Conservation (phyloP, 2,888 invertebrate genomes). For the Dorcus parallelipipedus region DNA sequence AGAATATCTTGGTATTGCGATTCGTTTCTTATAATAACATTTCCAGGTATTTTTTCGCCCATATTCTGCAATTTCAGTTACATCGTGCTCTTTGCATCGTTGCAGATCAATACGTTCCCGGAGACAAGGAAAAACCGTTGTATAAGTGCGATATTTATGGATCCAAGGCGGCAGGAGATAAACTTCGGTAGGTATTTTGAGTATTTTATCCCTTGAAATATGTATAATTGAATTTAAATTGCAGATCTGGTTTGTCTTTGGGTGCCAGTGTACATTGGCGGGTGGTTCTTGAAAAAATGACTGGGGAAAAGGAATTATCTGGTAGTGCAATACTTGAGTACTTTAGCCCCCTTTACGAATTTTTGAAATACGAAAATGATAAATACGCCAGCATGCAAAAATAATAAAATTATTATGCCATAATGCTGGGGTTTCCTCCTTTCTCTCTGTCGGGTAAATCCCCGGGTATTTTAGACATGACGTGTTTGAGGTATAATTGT, state of each 20-base stretch:
- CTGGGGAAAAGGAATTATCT: slow-evolving; percentile 55
- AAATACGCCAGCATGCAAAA: background rate
- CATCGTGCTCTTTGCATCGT: slow-evolving; percentile 66
- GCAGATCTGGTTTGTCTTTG: slow-evolving; percentile 51
- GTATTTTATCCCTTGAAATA: background rate
- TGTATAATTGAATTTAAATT: slow-evolving; percentile 9
- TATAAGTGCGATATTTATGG: slow-evolving; percentile 39
- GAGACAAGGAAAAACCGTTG: slow-evolving; percentile 35
- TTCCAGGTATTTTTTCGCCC: slow-evolving; percentile 61
- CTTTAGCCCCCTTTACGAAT: slow-evolving; percentile 56
- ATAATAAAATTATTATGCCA: background rate
- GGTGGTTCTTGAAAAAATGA: slow-evolving; percentile 58
- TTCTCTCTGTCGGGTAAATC: no score
- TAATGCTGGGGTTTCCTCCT: no score
- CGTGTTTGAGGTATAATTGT: slow-evolving; percentile 3
- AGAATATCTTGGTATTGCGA: no score
- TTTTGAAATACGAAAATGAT: slow-evolving; percentile 51
- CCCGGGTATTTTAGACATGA: background rate
- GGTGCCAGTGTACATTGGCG: slow-evolving; percentile 55
- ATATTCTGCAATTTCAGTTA: slow-evolving; percentile 76
- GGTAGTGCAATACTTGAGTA: slow-evolving; percentile 56
- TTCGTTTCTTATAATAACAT: background rate
- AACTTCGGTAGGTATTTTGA: slow-evolving; percentile 50
- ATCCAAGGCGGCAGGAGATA: slow-evolving; percentile 43
- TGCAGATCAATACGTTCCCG: slow-evolving; percentile 61